Percentiles rank a stretch among this genome's conserved stretches.
phyloP scores from a whole-genome alignment of 2,888 invertebrate species.

The Chromoteleia sp. region DNA sequence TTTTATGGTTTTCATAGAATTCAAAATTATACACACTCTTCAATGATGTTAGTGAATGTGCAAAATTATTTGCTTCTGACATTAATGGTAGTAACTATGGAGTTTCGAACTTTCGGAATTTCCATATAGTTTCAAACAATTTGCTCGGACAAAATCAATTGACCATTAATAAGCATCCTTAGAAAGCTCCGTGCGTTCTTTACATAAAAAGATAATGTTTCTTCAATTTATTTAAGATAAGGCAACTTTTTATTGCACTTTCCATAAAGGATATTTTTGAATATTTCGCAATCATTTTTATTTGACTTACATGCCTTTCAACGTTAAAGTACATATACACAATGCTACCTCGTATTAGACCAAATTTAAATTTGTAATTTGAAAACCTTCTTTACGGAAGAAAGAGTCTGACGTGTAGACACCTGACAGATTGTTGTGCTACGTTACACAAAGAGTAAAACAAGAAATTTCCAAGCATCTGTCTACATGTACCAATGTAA shows the following conservation, averaged over 20 bases:
- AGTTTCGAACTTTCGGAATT: conserved; percentile 63
- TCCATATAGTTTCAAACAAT: conserved; percentile 64
- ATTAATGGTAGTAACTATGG: conserved; percentile 62
- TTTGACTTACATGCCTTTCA: no score
- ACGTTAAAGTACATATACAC: no score
- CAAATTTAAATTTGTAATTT: conserved; percentile 24
- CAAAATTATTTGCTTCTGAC: conserved; percentile 65
- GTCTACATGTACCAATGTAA: conserved; percentile 32
- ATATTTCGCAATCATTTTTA: not conserved
- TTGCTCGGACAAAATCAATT: conserved; percentile 54
- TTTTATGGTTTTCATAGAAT: conserved; percentile 30
- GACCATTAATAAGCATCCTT: conserved; percentile 60
- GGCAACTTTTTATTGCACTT: not conserved
- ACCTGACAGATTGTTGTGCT: conserved; percentile 39
- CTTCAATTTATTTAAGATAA: no score
- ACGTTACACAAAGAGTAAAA: conserved; percentile 32
- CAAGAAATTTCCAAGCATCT: conserved; percentile 52
- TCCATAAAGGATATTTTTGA: not conserved
- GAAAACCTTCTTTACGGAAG: conserved; percentile 16
- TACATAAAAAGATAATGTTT: not conserved
- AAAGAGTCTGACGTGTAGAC: conserved; percentile 22
- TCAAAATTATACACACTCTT: conserved; percentile 31
- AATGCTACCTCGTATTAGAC: not conserved
- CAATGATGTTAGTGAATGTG: conserved; percentile 49
- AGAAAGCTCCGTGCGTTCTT: conserved; percentile 6